Conservation (phyloP, 2,113 vertebrate genomes). For the Casuarius casuarius region DNA sequence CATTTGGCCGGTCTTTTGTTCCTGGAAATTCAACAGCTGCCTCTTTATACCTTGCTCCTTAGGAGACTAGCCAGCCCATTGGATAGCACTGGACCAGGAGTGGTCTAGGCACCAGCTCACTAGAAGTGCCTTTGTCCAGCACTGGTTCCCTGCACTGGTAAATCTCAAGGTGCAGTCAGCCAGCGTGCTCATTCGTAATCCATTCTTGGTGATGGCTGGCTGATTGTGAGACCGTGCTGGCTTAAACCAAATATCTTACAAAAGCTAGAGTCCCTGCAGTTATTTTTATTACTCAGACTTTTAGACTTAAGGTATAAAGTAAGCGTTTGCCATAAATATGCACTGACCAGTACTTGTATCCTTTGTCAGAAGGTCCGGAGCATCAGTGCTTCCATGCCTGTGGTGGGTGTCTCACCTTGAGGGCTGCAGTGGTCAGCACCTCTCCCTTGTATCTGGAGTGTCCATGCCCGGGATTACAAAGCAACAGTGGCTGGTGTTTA, state of each 20-base stretch:
- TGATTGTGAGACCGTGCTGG: background rate
- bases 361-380: background rate
- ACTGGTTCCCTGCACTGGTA: too few species aligned
- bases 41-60: too few species aligned
- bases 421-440: background rate
- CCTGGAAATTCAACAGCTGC: too few species aligned
- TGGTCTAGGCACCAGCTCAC: too few species aligned
- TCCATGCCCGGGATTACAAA: background rate
- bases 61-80: too few species aligned
- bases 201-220: background rate
- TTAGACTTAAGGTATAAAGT: background rate
- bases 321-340: background rate
- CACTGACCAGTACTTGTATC: background rate
- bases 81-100: too few species aligned
- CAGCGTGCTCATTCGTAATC: background rate
- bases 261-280: background rate
- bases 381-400: accelerated
- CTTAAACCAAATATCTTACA: background rate
- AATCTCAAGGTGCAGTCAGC: too few species aligned
- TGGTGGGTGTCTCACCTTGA: background rate
- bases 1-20: background rate
- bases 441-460: accelerated
- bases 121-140: too few species aligned
- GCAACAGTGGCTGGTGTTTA: background rate
- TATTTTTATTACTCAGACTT: background rate